Base-by-base conservation (phyloP, 92 coral and sea anemone genomes). In the Epizoanthus ramosus region DNA sequence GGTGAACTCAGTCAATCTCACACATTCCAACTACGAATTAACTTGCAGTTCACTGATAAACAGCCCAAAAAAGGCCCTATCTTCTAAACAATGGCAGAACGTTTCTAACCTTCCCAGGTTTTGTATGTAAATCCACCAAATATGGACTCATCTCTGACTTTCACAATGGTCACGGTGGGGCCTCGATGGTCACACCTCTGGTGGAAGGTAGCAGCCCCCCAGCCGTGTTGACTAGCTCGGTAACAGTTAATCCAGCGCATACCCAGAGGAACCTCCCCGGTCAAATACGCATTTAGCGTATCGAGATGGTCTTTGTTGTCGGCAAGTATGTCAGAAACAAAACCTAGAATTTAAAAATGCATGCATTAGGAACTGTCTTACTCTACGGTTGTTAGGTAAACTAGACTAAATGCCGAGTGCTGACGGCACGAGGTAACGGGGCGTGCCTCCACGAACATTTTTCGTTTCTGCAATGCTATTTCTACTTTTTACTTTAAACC, bases 121-220 rank as follows among this genome's bases (percentile, higher is more conserved):
- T 65, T 80, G 60, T 80, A 56, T 3, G 93, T 83, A 80, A 81
- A 86, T 14, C 90, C 93, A 45, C 93, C 93, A 69, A 89, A 81
- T 37, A 89, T 86, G 52, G 87, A 75, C 75, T 89, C 87, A 47
- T 89, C 81, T 5, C 88, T 86, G 35, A 86, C 85, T 73, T 65
- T 89, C 41, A 86, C 82, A 16, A 89, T 74, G 16, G 90, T 80
- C 16, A 89, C 31, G 15, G 93, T 89, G 5, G 93, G 93, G 7
- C 90, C 90, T 74, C 73, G 87, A 3, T 63, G 8, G 64, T 89
- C 88, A 67, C 93, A 89, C 28, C 24, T 69, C 7, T 43, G 57
- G 39, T 86, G 90, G 53, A 89, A 89, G 25, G 61, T 70, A 0
- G 43, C 13, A 81, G 85, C 84, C 13, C 56, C 70, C 93, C 93